phyloP scores from a whole-genome alignment of 2,797 vertebrate genomes.

The Anomalospiza imberbis region DNA sequence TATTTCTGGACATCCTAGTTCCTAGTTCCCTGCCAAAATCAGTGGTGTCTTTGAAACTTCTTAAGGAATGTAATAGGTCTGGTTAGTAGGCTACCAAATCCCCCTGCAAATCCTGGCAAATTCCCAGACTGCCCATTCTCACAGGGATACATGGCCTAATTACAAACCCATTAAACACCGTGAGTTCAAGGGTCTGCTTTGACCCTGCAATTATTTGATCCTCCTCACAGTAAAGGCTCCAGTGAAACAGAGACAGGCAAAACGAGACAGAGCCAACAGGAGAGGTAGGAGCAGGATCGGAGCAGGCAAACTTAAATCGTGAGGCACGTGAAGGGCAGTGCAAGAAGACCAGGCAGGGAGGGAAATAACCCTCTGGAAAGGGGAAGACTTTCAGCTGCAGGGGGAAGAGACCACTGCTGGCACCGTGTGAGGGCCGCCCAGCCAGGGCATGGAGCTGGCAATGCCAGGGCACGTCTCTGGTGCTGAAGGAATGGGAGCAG shows the following conservation, averaged over 20 bases:
- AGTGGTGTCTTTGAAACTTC: conserved; percentile 19
- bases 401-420: background rate
- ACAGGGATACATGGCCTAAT: conserved; percentile 37
- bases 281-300: background rate
- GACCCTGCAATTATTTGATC: conserved; percentile 15
- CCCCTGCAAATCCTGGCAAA: conserved; percentile 30
- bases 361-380: background rate
- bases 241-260: background rate
- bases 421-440: background rate
- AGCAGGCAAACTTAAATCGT: background rate
- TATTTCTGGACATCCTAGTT: background rate
- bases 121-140: conserved; percentile 33
- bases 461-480: background rate
- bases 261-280: background rate
- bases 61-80: conserved; percentile 32
- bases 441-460: background rate
- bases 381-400: background rate
- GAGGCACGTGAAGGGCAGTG: background rate
- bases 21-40: background rate
- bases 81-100: conserved; percentile 45
- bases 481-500: fast-evolving
- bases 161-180: conserved; percentile 40
- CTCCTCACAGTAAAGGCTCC: background rate
- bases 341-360: background rate
- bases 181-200: conserved; percentile 18